Conservation (phyloP, 2,797 vertebrate genomes). For the Aselliscus stoliczkanus region DNA sequence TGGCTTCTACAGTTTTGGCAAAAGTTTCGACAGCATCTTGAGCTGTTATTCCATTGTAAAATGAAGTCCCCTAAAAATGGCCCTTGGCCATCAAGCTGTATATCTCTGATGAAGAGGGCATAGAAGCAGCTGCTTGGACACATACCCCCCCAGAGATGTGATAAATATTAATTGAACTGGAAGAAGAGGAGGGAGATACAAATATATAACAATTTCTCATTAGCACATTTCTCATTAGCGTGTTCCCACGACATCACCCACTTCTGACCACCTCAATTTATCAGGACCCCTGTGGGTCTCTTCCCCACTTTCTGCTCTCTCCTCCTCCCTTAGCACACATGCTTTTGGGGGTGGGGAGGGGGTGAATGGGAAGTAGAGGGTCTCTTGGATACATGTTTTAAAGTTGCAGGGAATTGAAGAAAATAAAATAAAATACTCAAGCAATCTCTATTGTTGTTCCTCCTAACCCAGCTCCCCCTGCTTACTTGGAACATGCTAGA, state of each 20-base stretch:
- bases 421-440: background rate
- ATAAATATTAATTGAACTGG: background rate
- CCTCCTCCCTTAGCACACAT: background rate
- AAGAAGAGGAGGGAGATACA: background rate
- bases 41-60: background rate
- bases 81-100: background rate
- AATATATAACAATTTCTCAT: background rate
- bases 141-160: background rate
- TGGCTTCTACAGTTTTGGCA: background rate
- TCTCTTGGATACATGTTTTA: background rate
- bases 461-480: background rate
- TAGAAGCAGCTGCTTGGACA: background rate
- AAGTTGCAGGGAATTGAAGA: background rate
- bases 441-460: background rate
- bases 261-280: background rate
- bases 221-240: background rate
- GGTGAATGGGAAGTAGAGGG: background rate
- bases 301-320: background rate
- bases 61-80: background rate
- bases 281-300: too few species aligned
- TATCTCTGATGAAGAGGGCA: background rate
- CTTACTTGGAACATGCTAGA: background rate
- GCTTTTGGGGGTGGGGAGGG: background rate
- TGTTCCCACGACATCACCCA: background rate
- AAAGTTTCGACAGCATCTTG: background rate